Percentiles rank a stretch among this genome's conserved stretches.
phyloP scores from a whole-genome alignment of 2,888 invertebrate species.

The Hyposoter didymator region DNA sequence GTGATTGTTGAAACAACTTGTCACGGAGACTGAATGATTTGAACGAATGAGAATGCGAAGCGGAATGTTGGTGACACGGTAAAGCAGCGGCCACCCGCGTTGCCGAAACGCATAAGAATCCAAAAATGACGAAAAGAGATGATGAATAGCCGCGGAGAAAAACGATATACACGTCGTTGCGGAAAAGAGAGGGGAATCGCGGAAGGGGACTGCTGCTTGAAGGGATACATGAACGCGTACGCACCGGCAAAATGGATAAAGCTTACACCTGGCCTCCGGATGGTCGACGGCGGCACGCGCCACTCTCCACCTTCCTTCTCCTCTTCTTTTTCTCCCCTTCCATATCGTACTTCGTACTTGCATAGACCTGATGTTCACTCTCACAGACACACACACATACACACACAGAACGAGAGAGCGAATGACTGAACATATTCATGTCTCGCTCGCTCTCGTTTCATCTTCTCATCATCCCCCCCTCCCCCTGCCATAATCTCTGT shows the following conservation, averaged over 20 bases:
- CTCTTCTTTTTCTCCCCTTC: constrained; percentile 42
- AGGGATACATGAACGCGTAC: constrained; percentile 58
- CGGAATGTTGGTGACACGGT: no score
- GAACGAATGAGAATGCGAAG: no score
- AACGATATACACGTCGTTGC: constrained; percentile 37
- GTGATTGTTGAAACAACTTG: no score
- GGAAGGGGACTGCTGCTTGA: constrained; percentile 54
- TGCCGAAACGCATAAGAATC: constrained; percentile 50
- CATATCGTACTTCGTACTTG: constrained; percentile 57
- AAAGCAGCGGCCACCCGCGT: constrained; percentile 29
- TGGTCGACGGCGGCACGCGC: constrained; percentile 74
- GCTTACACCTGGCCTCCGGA: constrained; percentile 83
- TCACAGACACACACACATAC: constrained; percentile 19
- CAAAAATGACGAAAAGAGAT: constrained; percentile 67
- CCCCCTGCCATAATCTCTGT: constrained; percentile 1
- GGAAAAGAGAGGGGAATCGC: constrained; percentile 11
- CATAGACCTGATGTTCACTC: constrained; percentile 57
- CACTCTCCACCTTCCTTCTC: constrained; percentile 50
- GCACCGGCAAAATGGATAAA: constrained; percentile 81
- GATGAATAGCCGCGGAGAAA: constrained; percentile 29
- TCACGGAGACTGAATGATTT: no score
- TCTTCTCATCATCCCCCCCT: constrained; percentile 53
- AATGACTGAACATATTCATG: constrained; percentile 54
- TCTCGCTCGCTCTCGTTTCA: constrained; percentile 60
- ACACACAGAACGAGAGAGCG: constrained; percentile 71